Evolutionary conservation across 1,140 invertebrate genomes (phyloP).

Genomic region (Saccostrea echinata): DNA sequence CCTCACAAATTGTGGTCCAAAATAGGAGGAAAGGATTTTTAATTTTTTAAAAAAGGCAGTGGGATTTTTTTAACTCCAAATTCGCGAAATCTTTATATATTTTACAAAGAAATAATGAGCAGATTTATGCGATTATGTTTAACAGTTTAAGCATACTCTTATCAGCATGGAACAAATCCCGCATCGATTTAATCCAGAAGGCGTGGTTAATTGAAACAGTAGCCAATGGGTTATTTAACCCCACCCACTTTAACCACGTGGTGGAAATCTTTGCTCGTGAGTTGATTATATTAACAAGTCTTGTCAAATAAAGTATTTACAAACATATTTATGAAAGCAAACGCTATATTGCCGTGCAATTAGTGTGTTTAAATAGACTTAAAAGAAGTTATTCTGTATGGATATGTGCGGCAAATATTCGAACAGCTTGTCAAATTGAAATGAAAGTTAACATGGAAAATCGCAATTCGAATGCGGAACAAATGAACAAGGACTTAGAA

Average conservation of each 20-base stretch:
- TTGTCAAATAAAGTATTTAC: slow-evolving; percentile 47
- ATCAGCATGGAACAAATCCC: slow-evolving; percentile 16
- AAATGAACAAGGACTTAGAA: slow-evolving; percentile 24
- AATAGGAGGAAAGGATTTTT: not conserved
- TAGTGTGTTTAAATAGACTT: slow-evolving; percentile 33
- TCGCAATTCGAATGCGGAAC: slow-evolving; percentile 8
- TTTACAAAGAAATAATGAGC: not conserved
- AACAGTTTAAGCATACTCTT: slow-evolving; percentile 29
- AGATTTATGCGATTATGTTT: slow-evolving; percentile 17
- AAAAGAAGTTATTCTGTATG: slow-evolving; percentile 11
- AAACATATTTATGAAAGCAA: slow-evolving; percentile 49
- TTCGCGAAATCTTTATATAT: not conserved
- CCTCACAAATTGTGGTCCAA: not conserved
- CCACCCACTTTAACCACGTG: slow-evolving; percentile 11
- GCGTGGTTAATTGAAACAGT: not conserved
- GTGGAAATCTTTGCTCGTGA: slow-evolving; percentile 18
- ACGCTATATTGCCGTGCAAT: slow-evolving; percentile 27
- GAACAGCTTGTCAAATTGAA: slow-evolving; percentile 38
- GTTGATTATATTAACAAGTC: slow-evolving; percentile 38
- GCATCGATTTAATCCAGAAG: slow-evolving; percentile 6
- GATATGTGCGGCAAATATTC: slow-evolving; percentile 21
- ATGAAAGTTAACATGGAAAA: slow-evolving; percentile 56
- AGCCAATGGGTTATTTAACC: not conserved
- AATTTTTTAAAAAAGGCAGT: not conserved
- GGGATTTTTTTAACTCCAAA: not conserved